Conservation (phyloP, 2,113 vertebrate genomes). For the Heptranchias perlo region DNA sequence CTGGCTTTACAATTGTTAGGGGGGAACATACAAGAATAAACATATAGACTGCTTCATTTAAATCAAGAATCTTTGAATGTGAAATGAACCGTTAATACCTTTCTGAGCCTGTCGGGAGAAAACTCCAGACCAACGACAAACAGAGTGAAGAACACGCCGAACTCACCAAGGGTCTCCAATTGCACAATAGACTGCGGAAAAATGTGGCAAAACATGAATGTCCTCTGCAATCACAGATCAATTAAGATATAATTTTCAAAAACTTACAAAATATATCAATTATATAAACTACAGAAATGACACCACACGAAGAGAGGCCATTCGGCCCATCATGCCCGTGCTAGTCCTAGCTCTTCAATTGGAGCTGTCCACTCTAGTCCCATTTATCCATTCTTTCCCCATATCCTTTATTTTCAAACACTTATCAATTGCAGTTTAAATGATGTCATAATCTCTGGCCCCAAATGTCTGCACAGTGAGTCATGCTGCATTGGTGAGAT, state of each 20-base stretch:
- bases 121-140: constrained; percentile 96
- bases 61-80: neutral
- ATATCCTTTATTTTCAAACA: neutral
- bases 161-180: constrained; percentile 89
- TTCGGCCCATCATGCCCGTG: neutral
- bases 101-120: constrained; percentile 88
- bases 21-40: neutral
- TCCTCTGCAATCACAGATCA: neutral
- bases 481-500: neutral
- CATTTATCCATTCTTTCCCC: neutral
- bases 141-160: constrained; percentile 97
- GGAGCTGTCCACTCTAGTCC: neutral
- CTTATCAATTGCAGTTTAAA: neutral
- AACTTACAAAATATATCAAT: too few relatives aligned
- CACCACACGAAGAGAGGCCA: neutral
- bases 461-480: neutral
- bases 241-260: neutral
- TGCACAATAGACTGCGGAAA: constrained; percentile 85
- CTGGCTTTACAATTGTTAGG: neutral
- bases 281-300: neutral
- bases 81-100: constrained; percentile 62
- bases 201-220: constrained; percentile 23
- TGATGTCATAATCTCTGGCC: neutral
- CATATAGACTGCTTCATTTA: neutral
- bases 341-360: neutral